phyloP scores from a whole-genome alignment of 2,113 vertebrate species.

The Phalacrocorax aristotelis region DNA sequence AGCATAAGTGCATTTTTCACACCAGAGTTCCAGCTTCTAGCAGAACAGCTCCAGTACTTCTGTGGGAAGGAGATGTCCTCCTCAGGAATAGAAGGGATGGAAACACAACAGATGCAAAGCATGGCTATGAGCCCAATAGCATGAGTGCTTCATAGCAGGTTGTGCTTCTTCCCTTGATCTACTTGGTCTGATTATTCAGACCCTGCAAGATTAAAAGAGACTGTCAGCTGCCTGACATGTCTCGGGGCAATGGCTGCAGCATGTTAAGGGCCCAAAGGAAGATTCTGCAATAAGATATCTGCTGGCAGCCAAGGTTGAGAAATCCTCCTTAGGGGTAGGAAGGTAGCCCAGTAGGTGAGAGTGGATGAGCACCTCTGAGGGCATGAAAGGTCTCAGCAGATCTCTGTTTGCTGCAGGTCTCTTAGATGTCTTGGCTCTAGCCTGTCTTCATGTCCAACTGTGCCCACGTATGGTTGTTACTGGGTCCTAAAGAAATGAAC shows the following conservation, averaged over 20 bases:
- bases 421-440: not conserved
- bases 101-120: not conserved
- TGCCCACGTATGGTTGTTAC: accelerated
- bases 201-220: not conserved
- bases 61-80: not conserved
- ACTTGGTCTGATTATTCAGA: not conserved
- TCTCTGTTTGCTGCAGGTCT: not conserved
- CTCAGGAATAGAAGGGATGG: not conserved
- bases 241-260: not conserved
- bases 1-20: not conserved
- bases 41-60: not conserved
- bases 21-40: not conserved
- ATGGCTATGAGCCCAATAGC: not conserved
- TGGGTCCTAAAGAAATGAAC: not conserved
- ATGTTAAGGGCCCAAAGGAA: not conserved
- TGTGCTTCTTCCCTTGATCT: not conserved
- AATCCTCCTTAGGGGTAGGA: not conserved
- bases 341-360: not conserved
- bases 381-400: not conserved
- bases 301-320: not conserved
- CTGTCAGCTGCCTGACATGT: not conserved
- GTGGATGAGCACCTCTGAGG: not conserved
- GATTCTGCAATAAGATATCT: not conserved
- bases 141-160: not conserved
- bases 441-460: not conserved